Conservation (phyloP, 2,797 vertebrate genomes). For the Aulostomus chinensis region DNA sequence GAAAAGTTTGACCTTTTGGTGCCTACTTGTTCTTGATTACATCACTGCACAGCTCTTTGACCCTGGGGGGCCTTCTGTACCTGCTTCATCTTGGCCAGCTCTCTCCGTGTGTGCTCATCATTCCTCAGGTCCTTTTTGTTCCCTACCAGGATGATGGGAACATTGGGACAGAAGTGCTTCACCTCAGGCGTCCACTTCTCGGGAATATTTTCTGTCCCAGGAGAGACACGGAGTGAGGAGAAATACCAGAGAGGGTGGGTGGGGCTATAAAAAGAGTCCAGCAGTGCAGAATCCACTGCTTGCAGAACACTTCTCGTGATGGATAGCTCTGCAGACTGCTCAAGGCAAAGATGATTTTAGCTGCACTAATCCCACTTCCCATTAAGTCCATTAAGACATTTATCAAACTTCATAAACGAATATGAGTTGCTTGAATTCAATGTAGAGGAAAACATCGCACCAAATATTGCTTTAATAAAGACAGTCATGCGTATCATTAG, state of each 20-base stretch:
- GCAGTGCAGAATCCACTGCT: slow-evolving; percentile 29
- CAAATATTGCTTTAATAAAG: not conserved
- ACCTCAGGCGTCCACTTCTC: slow-evolving; percentile 99
- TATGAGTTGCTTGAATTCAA: slow-evolving; percentile 15
- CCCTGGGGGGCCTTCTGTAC: slow-evolving; percentile 58
- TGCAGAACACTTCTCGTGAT: slow-evolving; percentile 55
- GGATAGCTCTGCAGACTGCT: slow-evolving; percentile 51
- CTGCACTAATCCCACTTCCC: slow-evolving; percentile 49
- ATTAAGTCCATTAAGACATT: slow-evolving; percentile 53
- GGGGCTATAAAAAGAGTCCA: slow-evolving; percentile 34
- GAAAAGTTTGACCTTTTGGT: not conserved
- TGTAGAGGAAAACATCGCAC: slow-evolving; percentile 1
- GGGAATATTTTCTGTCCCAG: slow-evolving; percentile 91
- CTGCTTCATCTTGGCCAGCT: slow-evolving; percentile 99
- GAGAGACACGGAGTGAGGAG: slow-evolving; percentile 29
- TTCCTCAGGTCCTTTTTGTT: slow-evolving; percentile 98
- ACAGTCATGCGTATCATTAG: too few relatives aligned
- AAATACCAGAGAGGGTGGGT: slow-evolving; percentile 8
- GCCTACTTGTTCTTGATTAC: not conserved
- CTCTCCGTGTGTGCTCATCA: slow-evolving; percentile 90
- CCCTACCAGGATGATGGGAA: slow-evolving; percentile 97
- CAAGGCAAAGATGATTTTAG: slow-evolving; percentile 59
- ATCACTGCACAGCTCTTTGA: not conserved
- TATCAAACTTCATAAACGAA: slow-evolving; percentile 30
- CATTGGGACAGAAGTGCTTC: slow-evolving; percentile 98